Conservation (phyloP, 1,140 invertebrate genomes). For the Drosophila bocqueti region DNA sequence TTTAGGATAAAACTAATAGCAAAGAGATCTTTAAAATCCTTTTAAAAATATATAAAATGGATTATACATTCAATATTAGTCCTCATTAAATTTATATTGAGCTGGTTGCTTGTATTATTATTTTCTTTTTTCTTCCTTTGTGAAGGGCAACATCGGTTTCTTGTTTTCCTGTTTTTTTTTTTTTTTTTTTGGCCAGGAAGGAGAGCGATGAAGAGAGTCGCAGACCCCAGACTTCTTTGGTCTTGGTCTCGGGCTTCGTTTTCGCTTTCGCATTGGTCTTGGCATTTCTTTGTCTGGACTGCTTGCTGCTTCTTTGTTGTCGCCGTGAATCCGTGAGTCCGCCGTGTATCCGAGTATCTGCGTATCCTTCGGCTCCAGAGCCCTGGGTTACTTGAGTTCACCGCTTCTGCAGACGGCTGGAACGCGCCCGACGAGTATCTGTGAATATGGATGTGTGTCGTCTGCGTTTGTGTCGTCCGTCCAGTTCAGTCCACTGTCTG, state of each 20-base stretch:
- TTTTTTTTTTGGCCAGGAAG: slow-evolving; percentile 23
- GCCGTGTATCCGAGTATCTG: slow-evolving; percentile 23
- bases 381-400: slow-evolving; percentile 58
- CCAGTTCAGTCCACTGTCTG: slow-evolving; percentile 8
- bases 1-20: no score
- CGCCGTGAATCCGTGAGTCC: slow-evolving; percentile 30
- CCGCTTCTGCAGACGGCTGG: slow-evolving; percentile 28
- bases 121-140: not conserved
- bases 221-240: slow-evolving; percentile 40
- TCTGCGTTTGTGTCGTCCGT: slow-evolving; percentile 21
- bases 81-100: slow-evolving; percentile 1
- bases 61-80: not conserved
- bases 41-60: not conserved
- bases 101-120: slow-evolving; percentile 1
- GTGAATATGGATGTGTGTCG: slow-evolving; percentile 28
- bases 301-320: slow-evolving; percentile 42
- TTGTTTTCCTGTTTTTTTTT: slow-evolving; percentile 38
- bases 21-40: no score
- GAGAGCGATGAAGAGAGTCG: not conserved
- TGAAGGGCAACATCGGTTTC: slow-evolving; percentile 5
- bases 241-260: slow-evolving; percentile 21
- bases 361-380: slow-evolving; percentile 44
- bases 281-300: slow-evolving; percentile 49
- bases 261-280: slow-evolving; percentile 39
- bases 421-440: slow-evolving; percentile 23